phyloP scores from a whole-genome alignment of 2,888 invertebrate genomes.

The Leistus spinibarbis region DNA sequence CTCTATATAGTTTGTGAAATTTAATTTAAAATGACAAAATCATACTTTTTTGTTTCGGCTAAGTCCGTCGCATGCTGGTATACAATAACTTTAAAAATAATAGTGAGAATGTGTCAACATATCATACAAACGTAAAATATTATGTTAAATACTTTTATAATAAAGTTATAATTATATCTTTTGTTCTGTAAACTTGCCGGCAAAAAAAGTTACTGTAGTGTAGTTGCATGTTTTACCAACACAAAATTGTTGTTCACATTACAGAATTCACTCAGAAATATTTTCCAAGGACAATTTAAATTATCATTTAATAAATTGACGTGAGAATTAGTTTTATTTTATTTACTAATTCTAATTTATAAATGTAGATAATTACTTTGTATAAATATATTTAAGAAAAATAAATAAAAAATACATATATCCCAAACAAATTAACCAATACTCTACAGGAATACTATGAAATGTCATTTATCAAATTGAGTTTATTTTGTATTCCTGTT shows the following conservation, averaged over 20 bases:
- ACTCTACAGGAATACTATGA: too few relatives aligned
- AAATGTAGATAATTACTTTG: background rate
- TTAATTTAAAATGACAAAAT: too few relatives aligned
- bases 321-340: background rate
- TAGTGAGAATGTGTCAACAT: slow-evolving; percentile 35
- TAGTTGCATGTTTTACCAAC: background rate
- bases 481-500: too few relatives aligned
- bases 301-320: background rate
- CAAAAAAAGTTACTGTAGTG: background rate
- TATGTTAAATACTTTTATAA: slow-evolving; percentile 23
- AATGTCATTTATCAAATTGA: too few relatives aligned
- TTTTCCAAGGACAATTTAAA: background rate
- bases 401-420: too few relatives aligned
- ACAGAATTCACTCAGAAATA: background rate
- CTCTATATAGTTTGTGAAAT: too few relatives aligned
- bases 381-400: background rate
- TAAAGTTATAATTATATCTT: slow-evolving; percentile 29
- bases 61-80: slow-evolving; percentile 15
- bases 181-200: slow-evolving; percentile 18
- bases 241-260: background rate
- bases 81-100: slow-evolving; percentile 29
- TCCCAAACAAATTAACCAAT: too few relatives aligned
- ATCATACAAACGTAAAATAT: slow-evolving; percentile 19
- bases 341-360: background rate
- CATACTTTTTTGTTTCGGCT: too few relatives aligned